These are phyloP conservation scores for Argynnis bischoffii DNA, from an alignment of 2,888 invertebrate species.

Conservation along the genomic window DNA sequence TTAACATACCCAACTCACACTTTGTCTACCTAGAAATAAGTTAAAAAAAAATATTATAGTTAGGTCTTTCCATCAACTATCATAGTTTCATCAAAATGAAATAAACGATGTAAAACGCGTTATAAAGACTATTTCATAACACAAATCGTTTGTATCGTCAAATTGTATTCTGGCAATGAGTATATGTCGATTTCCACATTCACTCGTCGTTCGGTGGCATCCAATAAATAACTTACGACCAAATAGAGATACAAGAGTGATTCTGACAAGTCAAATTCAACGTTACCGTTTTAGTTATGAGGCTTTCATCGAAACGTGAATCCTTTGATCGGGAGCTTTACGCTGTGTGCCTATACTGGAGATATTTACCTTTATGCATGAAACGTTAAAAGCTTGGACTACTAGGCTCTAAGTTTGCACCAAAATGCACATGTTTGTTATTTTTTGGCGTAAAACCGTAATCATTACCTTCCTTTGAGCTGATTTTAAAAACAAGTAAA, in stretches of 20 bases:
- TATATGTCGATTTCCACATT: slow-evolving; percentile 18
- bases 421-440: slow-evolving; percentile 1
- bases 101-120: neutral
- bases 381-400: slow-evolving; percentile 21
- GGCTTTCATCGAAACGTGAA: slow-evolving; percentile 29
- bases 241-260: slow-evolving; percentile 22
- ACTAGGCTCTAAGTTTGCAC: neutral
- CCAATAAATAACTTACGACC: slow-evolving; percentile 18
- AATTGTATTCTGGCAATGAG: slow-evolving; percentile 14
- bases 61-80: no score
- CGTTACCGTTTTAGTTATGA: slow-evolving; percentile 25
- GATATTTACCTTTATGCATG: slow-evolving; percentile 26
- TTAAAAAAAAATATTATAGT: no score
- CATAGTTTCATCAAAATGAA: no score
- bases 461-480: no score
- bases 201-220: slow-evolving; percentile 7
- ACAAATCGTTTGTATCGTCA: neutral
- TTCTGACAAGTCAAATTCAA: slow-evolving; percentile 24
- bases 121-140: slow-evolving; percentile 2
- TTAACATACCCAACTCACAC: no score
- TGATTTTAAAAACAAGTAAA: no score
- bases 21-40: no score
- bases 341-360: slow-evolving; percentile 23
- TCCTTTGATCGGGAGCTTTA: slow-evolving; percentile 34
- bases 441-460: no score